A percentile compares a stretch with the other conserved stretches of the same genome.
These are phyloP conservation scores for Artemia sp. DNA, from an alignment of 2,888 invertebrate genomes.

Conservation along the genomic window DNA sequence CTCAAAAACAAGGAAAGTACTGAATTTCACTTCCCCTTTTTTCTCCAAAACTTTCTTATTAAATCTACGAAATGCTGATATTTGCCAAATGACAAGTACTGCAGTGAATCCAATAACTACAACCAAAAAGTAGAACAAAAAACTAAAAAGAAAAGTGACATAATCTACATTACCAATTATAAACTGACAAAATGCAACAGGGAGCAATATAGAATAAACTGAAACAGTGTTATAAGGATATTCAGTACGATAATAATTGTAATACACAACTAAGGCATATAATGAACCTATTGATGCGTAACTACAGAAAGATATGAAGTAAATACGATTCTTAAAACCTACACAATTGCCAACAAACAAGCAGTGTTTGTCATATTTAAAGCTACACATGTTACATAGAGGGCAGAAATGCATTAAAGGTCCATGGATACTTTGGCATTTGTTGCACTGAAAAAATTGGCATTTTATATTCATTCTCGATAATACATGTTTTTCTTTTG, in stretches of 20 bases:
- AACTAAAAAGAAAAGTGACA: background rate
- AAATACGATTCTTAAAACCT: conserved; percentile 33
- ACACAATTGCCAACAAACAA: conserved; percentile 35
- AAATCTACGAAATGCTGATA: background rate
- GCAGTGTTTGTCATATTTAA: conserved; percentile 32
- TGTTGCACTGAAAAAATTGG: background rate
- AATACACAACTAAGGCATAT: background rate
- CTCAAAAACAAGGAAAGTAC: conserved; percentile 16
- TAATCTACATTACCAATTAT: background rate
- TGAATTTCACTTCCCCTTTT: background rate
- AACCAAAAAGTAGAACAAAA: conserved; percentile 10
- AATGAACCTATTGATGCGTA: conserved; percentile 26
- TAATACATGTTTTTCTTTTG: background rate
- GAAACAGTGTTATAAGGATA: conserved; percentile 5
- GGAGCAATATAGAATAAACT: background rate
- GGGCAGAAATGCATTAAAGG: conserved; percentile 26
- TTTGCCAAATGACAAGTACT: background rate
- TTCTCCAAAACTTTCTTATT: background rate
- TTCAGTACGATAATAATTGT: conserved; percentile 1
- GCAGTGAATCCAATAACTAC: conserved; percentile 8
- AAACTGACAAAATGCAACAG: conserved; percentile 8
- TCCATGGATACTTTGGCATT: background rate
- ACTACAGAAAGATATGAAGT: conserved; percentile 30
- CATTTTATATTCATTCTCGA: background rate
- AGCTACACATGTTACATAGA: conserved; percentile 35